Evolutionary conservation across 2,888 invertebrate genomes (phyloP).

Genomic region (Acrobasis suavella): DNA sequence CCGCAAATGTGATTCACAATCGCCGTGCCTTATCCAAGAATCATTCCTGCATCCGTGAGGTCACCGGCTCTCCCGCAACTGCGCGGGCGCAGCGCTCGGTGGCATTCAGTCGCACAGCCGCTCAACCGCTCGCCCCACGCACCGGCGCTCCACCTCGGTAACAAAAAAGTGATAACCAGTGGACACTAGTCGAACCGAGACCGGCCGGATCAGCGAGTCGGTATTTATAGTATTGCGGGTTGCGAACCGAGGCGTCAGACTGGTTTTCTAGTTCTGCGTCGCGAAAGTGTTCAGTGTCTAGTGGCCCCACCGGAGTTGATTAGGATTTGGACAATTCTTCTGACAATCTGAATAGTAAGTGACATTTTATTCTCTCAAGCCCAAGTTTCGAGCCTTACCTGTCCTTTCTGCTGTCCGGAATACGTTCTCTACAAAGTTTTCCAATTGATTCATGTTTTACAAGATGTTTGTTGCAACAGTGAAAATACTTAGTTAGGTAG

Average conservation of each 20-base stretch:
- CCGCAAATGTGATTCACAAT: conserved; percentile 33
- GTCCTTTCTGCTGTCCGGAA: no score
- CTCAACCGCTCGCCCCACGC: conserved; percentile 44
- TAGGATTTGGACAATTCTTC: conserved; percentile 4
- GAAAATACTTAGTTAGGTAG: no score
- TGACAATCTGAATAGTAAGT: conserved; percentile 5
- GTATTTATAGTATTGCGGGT: conserved; percentile 62
- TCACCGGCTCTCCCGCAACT: conserved; percentile 47
- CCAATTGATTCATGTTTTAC: no score
- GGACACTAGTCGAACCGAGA: conserved; percentile 47
- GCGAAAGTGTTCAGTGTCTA: conserved; percentile 51
- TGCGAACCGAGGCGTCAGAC: conserved; percentile 55
- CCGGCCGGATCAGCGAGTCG: conserved; percentile 43
- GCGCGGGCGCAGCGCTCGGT: conserved; percentile 35
- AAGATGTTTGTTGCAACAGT: no score
- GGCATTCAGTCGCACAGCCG: conserved; percentile 51
- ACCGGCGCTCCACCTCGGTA: conserved; percentile 13
- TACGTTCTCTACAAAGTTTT: no score
- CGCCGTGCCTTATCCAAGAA: conserved; percentile 45
- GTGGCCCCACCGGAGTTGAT: conserved; percentile 28
- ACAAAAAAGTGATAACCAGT: conserved; percentile 46
- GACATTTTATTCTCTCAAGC: not conserved
- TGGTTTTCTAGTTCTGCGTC: conserved; percentile 56
- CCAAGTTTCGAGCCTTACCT: not conserved
- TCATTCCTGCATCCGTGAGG: conserved; percentile 60